Evolutionary conservation across 2,113 vertebrate genomes (phyloP), one percentile per base, ranked within the genome.

Genomic region (Prolemur simus): DNA sequence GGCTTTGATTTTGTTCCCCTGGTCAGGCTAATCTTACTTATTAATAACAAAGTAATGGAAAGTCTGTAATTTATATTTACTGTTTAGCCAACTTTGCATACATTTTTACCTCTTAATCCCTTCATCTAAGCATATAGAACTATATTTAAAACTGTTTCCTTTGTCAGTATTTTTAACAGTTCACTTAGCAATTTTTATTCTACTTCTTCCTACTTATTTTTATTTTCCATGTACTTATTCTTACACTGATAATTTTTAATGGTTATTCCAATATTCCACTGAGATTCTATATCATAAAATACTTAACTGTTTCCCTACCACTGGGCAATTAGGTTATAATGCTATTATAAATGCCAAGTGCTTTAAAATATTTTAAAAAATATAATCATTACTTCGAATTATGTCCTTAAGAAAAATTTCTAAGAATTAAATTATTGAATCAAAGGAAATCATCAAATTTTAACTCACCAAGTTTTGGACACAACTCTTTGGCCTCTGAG

Each of bases 401-500:
- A 89, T 68, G 76, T 93, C 21, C 34, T 94, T 85, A 80, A 86
- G 56, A 84, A 86, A 92, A n/a, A 91, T 39, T 68, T 54, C 6
- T 27, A 93, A 64, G 78, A 60, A 90, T 49, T 82, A 84, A 84
- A 93, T 97, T 49, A 93, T 17, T 34, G 29, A 74, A 49, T 87
- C 56, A 86, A 91, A 85, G 18, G 88, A 83, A 96, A 85, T 66
- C 20, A 89, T 89, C 18, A 17, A 52, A 82, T 77, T 87, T 94
- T 89, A 95, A 98, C 99, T 69, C 98, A 99, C 99, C 99, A 92
- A 99, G 98, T 81, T 97, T 92, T 96, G 96, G 93, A 98, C 99
- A 99, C 92, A 99, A 87, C 56, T 45, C 92, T 96, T 96, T 98
- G 86, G 99, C 99, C 23, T 98, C 97, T 0, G 96, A 99, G 96